These are phyloP conservation scores for Sphenopsis melanotis DNA, from an alignment of 2,797 vertebrate genomes.

Conservation along the genomic window DNA sequence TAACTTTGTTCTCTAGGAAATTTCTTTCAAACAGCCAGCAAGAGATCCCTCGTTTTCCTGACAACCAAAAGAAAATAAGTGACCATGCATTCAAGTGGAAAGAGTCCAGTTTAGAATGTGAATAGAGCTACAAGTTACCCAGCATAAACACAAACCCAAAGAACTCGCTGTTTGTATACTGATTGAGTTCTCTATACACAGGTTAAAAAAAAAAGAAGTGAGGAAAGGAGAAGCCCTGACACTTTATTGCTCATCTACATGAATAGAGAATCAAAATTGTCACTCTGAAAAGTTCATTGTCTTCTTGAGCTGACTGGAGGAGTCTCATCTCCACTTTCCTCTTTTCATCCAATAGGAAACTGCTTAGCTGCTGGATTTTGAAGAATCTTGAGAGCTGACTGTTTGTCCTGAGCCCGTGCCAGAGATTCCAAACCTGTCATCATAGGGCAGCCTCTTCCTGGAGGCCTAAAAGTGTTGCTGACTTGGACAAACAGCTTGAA, in stretches of 20 bases:
- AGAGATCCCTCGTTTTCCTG: constrained; percentile 80
- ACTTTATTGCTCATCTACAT: neutral
- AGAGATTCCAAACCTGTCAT: neutral
- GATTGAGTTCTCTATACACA: neutral
- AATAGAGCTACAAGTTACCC: constrained; percentile 78
- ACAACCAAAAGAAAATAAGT: constrained; percentile 74
- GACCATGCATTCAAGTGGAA: constrained; percentile 70
- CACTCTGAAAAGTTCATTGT: neutral
- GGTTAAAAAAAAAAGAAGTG: neutral
- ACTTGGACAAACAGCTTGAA: neutral
- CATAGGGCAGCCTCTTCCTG: neutral
- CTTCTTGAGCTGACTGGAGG: neutral
- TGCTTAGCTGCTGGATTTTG: neutral
- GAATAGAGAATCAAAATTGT: neutral
- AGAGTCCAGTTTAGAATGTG: constrained; percentile 72
- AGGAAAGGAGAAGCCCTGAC: neutral
- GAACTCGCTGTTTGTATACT: constrained; percentile 61
- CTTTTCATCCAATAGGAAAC: neutral
- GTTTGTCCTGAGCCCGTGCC: neutral
- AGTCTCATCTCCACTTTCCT: neutral
- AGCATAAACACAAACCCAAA: constrained; percentile 82
- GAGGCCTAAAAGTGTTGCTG: neutral
- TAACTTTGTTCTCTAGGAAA: constrained; percentile 78
- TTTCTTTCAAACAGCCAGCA: constrained; percentile 72
- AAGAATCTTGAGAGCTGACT: neutral